Evolutionary conservation across 2,113 vertebrate genomes (phyloP).

Genomic region (Atherinomorus stipes): DNA sequence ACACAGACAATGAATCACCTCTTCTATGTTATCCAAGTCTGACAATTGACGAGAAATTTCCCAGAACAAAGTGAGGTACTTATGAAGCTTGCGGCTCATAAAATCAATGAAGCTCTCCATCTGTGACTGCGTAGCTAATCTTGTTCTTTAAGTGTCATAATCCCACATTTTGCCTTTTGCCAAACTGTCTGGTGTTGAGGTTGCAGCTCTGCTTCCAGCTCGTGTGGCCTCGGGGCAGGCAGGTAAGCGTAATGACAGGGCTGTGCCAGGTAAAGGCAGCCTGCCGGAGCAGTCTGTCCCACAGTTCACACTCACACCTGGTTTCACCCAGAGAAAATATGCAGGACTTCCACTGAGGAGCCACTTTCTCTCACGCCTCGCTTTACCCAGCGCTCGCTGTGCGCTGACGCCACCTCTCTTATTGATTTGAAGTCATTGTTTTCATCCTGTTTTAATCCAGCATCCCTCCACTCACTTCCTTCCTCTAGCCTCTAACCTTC

Average conservation of each 20-base stretch:
- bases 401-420: neutral
- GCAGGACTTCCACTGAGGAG: constrained; percentile 17
- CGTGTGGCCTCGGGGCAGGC: constrained; percentile 39
- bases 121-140: neutral
- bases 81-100: neutral
- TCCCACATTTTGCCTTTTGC: constrained; percentile 6
- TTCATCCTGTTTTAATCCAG: neutral
- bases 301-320: constrained; percentile 69
- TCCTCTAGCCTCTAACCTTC: neutral
- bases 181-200: neutral
- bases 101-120: neutral
- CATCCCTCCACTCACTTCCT: neutral
- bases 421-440: neutral
- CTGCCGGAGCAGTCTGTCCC: constrained; percentile 55
- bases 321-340: constrained; percentile 66
- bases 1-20: neutral
- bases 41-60: neutral
- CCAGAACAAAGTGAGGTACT: neutral
- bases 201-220: constrained; percentile 10
- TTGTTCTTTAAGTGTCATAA: constrained; percentile 4
- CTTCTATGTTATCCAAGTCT: neutral
- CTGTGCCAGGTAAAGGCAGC: constrained; percentile 34
- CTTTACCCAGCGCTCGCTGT: neutral
- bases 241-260: constrained; percentile 69
- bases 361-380: constrained; percentile 72